These are phyloP conservation scores for Piaya cayana DNA, from an alignment of 2,113 vertebrate genomes.

Conservation along the genomic window DNA sequence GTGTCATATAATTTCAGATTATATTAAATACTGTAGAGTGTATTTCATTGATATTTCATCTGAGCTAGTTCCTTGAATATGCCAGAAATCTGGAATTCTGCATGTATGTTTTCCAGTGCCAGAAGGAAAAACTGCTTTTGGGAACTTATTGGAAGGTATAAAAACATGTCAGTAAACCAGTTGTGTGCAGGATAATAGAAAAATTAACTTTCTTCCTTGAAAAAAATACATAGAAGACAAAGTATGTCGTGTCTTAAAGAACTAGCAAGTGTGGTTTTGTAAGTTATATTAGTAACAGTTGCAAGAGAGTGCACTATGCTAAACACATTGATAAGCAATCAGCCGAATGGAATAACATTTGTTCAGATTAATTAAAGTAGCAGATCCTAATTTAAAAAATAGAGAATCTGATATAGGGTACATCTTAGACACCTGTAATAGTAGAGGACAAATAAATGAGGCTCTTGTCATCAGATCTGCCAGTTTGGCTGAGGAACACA, in stretches of 20 bases:
- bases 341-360: no score
- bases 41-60: not conserved
- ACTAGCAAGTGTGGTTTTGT: not conserved
- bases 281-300: not conserved
- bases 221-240: not conserved
- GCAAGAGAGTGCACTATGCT: no score
- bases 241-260: not conserved
- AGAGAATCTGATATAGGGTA: no score
- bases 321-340: no score
- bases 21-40: not conserved
- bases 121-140: not conserved
- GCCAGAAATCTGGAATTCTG: not conserved
- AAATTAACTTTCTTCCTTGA: not conserved
- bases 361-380: no score
- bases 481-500: no score
- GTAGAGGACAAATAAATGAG: no score
- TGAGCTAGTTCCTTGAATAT: not conserved
- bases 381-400: no score
- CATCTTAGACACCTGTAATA: no score
- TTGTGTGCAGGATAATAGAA: fast-evolving
- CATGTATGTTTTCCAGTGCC: not conserved
- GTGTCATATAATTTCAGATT: not conserved
- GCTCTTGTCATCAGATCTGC: no score
- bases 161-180: not conserved
- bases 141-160: not conserved